Evolutionary conservation across 2,113 vertebrate species (phyloP).

Genomic region (Nothobranchius kuhntae): DNA sequence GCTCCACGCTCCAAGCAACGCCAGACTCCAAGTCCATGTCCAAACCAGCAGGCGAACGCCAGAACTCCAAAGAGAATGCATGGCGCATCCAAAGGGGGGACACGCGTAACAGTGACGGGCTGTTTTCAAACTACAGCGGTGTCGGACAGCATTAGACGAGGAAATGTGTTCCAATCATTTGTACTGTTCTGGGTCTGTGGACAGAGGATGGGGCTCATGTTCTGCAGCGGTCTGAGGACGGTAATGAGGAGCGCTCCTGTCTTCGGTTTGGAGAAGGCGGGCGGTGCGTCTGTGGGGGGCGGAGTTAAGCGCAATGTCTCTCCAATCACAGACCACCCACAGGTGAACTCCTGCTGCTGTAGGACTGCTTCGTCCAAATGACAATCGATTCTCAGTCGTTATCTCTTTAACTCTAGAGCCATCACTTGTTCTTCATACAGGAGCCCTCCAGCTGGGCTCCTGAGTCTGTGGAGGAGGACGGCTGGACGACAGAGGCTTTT

Average conservation of each 20-base stretch:
- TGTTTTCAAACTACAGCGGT: slow-evolving; percentile 24
- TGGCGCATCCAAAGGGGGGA: slow-evolving; percentile 58
- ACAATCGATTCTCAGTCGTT: slow-evolving; percentile 9
- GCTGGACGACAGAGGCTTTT: no score
- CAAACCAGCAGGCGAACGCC: slow-evolving; percentile 55
- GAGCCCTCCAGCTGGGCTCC: not conserved
- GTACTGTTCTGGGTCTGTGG: slow-evolving; percentile 27
- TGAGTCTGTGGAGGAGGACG: no score
- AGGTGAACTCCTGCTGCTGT: slow-evolving; percentile 55
- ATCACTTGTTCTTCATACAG: not conserved
- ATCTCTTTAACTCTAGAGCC: not conserved
- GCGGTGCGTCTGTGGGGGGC: slow-evolving; percentile 44
- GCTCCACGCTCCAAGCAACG: slow-evolving; percentile 51
- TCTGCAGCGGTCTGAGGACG: slow-evolving; percentile 24
- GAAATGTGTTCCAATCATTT: slow-evolving; percentile 36
- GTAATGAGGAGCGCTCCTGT: slow-evolving; percentile 47
- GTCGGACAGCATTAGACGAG: slow-evolving; percentile 39
- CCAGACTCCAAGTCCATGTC: slow-evolving; percentile 63
- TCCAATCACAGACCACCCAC: slow-evolving; percentile 60
- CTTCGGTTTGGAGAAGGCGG: slow-evolving; percentile 53
- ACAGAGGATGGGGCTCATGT: slow-evolving; percentile 34
- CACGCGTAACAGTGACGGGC: not conserved
- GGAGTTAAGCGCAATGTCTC: slow-evolving; percentile 34
- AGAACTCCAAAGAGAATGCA: slow-evolving; percentile 61
- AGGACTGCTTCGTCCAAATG: not conserved